phyloP scores from a whole-genome alignment of 2,797 vertebrate genomes.

The Buceros bicornis region DNA sequence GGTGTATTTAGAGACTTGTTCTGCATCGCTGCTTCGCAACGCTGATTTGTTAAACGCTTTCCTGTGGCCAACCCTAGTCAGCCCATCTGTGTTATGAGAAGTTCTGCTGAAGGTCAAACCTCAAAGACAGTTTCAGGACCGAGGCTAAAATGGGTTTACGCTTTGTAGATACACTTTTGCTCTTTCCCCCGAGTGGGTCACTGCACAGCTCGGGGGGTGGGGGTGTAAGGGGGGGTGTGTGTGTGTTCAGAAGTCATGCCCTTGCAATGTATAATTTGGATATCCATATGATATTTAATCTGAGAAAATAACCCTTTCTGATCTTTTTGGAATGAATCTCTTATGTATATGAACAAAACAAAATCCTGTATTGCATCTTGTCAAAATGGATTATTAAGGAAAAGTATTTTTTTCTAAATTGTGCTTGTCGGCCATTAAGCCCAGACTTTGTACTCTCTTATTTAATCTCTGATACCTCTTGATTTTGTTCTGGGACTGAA shows the following conservation, averaged over 20 bases:
- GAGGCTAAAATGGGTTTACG: neutral
- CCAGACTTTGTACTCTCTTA: neutral
- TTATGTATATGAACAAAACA: neutral
- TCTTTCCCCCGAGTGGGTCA: neutral
- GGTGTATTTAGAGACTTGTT: neutral
- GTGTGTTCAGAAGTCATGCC: neutral
- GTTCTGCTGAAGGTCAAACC: constrained; percentile 28
- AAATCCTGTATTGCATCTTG: neutral
- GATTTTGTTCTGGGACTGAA: neutral
- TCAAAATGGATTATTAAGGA: neutral
- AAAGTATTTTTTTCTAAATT: neutral
- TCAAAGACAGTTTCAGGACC: neutral
- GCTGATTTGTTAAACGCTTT: constrained; percentile 19
- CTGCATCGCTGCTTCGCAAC: neutral
- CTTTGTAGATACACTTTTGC: neutral
- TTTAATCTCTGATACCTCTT: neutral
- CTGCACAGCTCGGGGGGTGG: neutral
- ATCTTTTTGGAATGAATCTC: neutral
- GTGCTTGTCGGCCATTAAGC: neutral
- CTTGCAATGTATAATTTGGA: neutral
- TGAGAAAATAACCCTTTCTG: neutral
- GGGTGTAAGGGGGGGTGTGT: too few species aligned
- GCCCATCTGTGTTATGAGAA: neutral
- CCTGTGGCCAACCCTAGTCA: neutral
- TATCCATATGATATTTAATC: neutral